Evolutionary conservation across 2,113 vertebrate genomes (phyloP), one percentile per base, ranked within the genome.

Genomic region (Suncus etruscus): DNA sequence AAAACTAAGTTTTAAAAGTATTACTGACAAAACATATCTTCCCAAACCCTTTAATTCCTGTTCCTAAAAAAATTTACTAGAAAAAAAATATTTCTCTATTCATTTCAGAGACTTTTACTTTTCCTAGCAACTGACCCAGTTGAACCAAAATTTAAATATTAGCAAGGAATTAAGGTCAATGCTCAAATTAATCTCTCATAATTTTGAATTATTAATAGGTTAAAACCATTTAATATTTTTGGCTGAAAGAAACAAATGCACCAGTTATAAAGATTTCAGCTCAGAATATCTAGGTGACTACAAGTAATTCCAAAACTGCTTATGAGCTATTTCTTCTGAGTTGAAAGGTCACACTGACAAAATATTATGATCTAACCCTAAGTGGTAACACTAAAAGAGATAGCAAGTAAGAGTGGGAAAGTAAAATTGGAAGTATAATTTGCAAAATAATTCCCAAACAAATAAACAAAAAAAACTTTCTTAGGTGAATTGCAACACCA

Each of bases 101-200:
- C 83, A 69, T 12, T 91, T 94, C 3, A 82, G 18, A 89, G 87
- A 91, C 50, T 65, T 68, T 0, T 24, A 45, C 1, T 93, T 31
- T 91, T 76, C 7, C 5, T 94, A 12, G 32, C 11, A 39, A 87
- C 27, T 94, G 20, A 47, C 47, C 73, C 58, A 47, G 16, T 45
- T 66, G 50, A 68, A 83, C 4, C 91, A 79, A 6, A 75, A 29
- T 65, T 95, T 87, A 86, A 61, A 93, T 73, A 94, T 77, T 15
- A 11, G 65, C 2, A 87, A 94, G 32, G 87, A 95, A 94, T 78
- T 89, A 25, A 89, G 75, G 72, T 0, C 27, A 95, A 78, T 29
- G 22, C 91, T 39, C 0, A 61, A 31, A 10, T 86, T 90, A 69
- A 45, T 48, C 24, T 89, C n/a, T 11, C 7, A 77, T 15, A 32